Percentiles rank a stretch among this genome's conserved stretches.
Conservation (phyloP, 2,888 invertebrate species). For the Platerodrilus igneus region DNA sequence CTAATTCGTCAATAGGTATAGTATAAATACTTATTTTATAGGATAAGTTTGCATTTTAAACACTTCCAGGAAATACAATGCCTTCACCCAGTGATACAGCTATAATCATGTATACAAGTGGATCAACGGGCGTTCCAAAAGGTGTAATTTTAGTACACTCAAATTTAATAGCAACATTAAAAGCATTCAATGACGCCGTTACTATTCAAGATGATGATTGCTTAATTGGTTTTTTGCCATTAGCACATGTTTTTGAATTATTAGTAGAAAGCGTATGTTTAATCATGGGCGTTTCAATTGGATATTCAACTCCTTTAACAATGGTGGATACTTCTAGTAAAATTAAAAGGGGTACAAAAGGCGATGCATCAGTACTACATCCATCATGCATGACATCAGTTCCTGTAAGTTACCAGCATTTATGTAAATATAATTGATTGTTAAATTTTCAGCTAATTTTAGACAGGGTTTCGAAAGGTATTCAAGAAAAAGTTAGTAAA, state of each 20-base stretch:
- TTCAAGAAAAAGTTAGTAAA: conserved; percentile 87
- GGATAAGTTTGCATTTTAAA: conserved; percentile 8
- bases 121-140: conserved; percentile 93
- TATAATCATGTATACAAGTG: conserved; percentile 98
- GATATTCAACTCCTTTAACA: conserved; percentile 94
- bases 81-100: conserved; percentile 78
- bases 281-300: conserved; percentile 84
- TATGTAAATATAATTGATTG: conserved; percentile 6
- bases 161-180: conserved; percentile 76
- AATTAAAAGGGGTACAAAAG: conserved; percentile 90
- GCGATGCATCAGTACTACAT: conserved; percentile 85
- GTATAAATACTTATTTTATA: conserved; percentile 12
- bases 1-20: conserved; percentile 51
- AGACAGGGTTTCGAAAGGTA: conserved; percentile 95
- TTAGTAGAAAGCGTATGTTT: conserved; percentile 85
- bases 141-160: conserved; percentile 80
- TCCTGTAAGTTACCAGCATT: conserved; percentile 61
- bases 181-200: conserved; percentile 75
- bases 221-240: conserved; percentile 91
- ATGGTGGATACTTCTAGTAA: conserved; percentile 90
- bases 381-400: conserved; percentile 97
- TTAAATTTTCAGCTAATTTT: conserved; percentile 70
- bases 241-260: conserved; percentile 96
- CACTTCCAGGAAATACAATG: conserved; percentile 52
- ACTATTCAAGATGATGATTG: conserved; percentile 69